Evolutionary conservation across 2,888 invertebrate genomes (phyloP).

Genomic region (Polyommatus iphigenia): DNA sequence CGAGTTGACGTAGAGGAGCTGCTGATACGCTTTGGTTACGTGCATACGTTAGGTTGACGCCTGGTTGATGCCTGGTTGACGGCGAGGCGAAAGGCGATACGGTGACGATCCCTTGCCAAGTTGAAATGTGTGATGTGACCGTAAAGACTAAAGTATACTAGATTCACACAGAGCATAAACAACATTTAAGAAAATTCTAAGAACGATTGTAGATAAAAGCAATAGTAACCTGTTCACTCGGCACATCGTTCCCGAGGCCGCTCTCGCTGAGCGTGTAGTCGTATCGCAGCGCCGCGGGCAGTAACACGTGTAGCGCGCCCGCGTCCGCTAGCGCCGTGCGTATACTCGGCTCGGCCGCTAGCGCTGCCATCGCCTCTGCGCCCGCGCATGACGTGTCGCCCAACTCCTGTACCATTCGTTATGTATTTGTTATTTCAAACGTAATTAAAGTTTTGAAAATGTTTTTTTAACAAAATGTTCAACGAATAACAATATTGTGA

Average conservation of each 20-base stretch:
- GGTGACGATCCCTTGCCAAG: too few species aligned
- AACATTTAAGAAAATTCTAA: neutral
- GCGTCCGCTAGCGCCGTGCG: conserved; percentile 91
- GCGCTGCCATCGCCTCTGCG: conserved; percentile 93
- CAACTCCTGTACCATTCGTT: conserved; percentile 81
- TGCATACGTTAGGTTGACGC: too few species aligned
- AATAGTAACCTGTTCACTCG: conserved; percentile 65
- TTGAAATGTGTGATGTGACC: too few species aligned
- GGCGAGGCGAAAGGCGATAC: too few species aligned
- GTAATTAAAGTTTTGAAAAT: too few species aligned
- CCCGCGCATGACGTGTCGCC: conserved; percentile 90
- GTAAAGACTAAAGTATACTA: neutral
- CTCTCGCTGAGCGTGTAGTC: conserved; percentile 99
- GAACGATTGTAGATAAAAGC: neutral
- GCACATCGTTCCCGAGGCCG: conserved; percentile 88
- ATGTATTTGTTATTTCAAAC: too few species aligned
- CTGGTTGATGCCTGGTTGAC: too few species aligned
- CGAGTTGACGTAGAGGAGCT: too few species aligned
- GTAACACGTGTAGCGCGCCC: conserved; percentile 94
- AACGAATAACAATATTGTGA: too few species aligned
- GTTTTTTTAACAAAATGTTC: too few species aligned
- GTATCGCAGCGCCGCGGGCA: conserved; percentile 94
- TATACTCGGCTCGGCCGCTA: conserved; percentile 91
- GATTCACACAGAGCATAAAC: neutral
- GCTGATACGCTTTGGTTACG: too few species aligned